Evolutionary conservation across 2,888 invertebrate species (phyloP).

Genomic region (Branchellion lobata): DNA sequence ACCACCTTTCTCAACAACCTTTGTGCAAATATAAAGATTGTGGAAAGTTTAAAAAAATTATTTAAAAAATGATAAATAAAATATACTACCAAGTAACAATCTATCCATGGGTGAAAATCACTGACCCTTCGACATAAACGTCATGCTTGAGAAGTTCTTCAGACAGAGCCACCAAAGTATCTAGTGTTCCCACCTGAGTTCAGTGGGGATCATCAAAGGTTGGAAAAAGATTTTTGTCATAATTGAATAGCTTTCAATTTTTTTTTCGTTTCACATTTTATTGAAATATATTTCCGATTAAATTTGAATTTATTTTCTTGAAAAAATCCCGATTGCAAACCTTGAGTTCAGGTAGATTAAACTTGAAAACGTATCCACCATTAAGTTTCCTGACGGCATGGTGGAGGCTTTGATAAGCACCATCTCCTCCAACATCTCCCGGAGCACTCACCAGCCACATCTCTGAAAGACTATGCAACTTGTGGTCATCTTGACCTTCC

Average conservation of each 20-base stretch:
- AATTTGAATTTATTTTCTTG: background rate
- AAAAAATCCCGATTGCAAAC: too few species aligned
- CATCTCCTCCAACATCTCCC: constrained; percentile 21
- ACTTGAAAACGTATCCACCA: constrained; percentile 41
- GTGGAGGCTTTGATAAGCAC: constrained; percentile 33
- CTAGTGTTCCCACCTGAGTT: constrained; percentile 40
- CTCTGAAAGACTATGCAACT: background rate
- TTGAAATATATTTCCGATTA: too few species aligned
- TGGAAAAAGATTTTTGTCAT: background rate
- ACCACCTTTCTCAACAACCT: constrained; percentile 38
- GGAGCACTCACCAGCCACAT: constrained; percentile 36
- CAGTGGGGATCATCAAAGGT: background rate
- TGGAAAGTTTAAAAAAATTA: too few species aligned
- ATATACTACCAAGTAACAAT: too few species aligned
- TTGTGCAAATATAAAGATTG: too few species aligned
- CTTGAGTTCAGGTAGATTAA: constrained; percentile 43
- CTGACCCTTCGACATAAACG: constrained; percentile 35
- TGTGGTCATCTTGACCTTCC: background rate
- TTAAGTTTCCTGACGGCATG: constrained; percentile 4
- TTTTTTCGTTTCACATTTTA: too few species aligned
- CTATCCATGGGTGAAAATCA: background rate
- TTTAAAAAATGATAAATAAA: too few species aligned
- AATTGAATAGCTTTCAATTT: too few species aligned
- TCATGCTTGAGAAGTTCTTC: constrained; percentile 43
- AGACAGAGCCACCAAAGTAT: constrained; percentile 38